phyloP scores from a whole-genome alignment of 1,140 invertebrate species.

The Drosophila cardini region DNA sequence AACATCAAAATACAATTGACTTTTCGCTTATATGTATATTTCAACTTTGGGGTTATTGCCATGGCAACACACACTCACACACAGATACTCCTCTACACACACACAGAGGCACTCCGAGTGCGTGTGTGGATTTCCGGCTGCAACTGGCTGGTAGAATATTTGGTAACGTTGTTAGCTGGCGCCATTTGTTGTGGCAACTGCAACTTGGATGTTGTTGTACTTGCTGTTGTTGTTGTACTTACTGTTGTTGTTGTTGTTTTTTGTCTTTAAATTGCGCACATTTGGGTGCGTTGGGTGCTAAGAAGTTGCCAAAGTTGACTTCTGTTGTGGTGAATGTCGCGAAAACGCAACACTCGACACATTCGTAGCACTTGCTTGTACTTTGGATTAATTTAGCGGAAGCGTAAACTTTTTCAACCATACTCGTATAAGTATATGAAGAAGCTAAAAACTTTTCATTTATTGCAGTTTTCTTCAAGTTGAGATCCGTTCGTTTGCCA shows the following conservation, averaged over 20 bases:
- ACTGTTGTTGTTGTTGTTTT: constrained; percentile 30
- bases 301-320: constrained; percentile 59
- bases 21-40: constrained; percentile 68
- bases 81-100: constrained; percentile 5
- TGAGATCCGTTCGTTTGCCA: constrained; percentile 52
- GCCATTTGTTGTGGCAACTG: constrained; percentile 45
- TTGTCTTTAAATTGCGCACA: constrained; percentile 66
- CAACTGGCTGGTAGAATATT: constrained; percentile 68
- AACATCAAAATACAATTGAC: constrained; percentile 80
- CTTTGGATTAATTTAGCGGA: constrained; percentile 79
- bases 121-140: constrained; percentile 65
- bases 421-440: neutral
- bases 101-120: constrained; percentile 27
- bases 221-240: constrained; percentile 23
- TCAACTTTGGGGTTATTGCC: constrained; percentile 72
- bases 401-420: constrained; percentile 59
- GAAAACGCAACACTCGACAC: constrained; percentile 41
- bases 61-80: constrained; percentile 21
- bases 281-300: constrained; percentile 26
- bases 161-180: constrained; percentile 36
- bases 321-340: constrained; percentile 43
- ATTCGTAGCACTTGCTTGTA: constrained; percentile 23
- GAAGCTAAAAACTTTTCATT: constrained; percentile 59
- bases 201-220: constrained; percentile 5
- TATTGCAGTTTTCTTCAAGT: constrained; percentile 40